Evolutionary conservation across 2,888 invertebrate genomes (phyloP), one percentile per base, ranked within the genome.

Genomic region (Leucania comma): DNA sequence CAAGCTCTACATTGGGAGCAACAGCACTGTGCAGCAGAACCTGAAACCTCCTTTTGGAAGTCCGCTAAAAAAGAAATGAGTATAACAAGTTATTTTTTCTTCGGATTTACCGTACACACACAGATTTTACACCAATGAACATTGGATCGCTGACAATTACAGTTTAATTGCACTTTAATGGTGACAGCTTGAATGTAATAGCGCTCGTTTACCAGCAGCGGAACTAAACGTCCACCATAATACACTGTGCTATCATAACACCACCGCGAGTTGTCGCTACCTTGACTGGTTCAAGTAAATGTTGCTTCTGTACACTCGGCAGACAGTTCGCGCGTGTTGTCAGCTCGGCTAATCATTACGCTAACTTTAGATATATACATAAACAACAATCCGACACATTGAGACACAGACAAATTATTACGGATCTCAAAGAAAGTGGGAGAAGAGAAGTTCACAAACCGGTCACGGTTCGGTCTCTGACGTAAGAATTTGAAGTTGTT

Each of bases 281-380:
- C 59, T 75, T 54, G 22, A 42, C 10, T 22, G 50, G n/a, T 35
- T 29, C 29, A 8, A 26, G 48, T 48, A 42, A 58, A 42, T 32
- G 56, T 48, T 62, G 6, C 22, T 50, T 58, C 35, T 29, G n/a
- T 29, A 29, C 22, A 20, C n/a, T 26, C 14, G 50, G 26, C 8
- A 10, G 42, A 22, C 26, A 53, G 22, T 8, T 5, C 63, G 42
- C 64, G 42, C 46, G 53, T 35, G 53, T 63, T 63, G 64, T 63
- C 63, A 22, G 42, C 64, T 8, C 53, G 8, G 74, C 26, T 64
- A 48, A 38, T 74, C n/a, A 58, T n/a, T 12, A 24, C 12, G 20
- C 59, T 70, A 70, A 58, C 51, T 51, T 53, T 3, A 50, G 69
- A 42, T 69, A 74, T n/a, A n/a, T n/a, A n/a, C n/a, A n/a, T n/a